Percentiles rank a stretch among this genome's conserved stretches.
These are phyloP conservation scores for Microcebus griseorufus DNA, from an alignment of 2,113 vertebrate genomes.

Conservation along the genomic window DNA sequence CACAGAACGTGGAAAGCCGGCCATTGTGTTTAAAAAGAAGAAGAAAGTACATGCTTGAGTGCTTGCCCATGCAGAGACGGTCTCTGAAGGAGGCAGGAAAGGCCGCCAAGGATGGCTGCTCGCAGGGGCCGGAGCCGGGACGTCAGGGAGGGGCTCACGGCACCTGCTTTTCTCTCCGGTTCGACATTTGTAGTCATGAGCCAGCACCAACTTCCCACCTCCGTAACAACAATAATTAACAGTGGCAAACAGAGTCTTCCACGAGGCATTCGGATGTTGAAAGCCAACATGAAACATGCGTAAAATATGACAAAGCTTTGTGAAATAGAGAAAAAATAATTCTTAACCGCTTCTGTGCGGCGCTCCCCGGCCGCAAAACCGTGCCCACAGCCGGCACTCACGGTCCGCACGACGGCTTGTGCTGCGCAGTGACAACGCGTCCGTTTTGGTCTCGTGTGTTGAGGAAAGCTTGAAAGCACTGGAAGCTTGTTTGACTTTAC, in stretches of 20 bases:
- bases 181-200: neutral
- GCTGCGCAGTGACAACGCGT: no score
- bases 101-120: fast-evolving
- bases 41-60: fast-evolving
- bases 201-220: no score
- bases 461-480: no score
- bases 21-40: neutral
- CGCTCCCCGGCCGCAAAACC: no score
- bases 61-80: fast-evolving
- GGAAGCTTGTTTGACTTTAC: no score
- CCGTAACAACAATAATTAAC: neutral
- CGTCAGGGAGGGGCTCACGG: fast-evolving
- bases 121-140: neutral
- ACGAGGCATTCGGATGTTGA: neutral
- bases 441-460: no score
- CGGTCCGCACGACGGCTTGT: no score
- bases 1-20: no score
- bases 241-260: neutral
- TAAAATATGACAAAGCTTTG: neutral
- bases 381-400: no score
- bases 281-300: neutral
- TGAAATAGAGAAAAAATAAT: neutral
- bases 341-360: no score
- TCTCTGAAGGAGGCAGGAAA: neutral
- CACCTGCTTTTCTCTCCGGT: neutral